Evolutionary conservation across 2,113 vertebrate species (phyloP), one percentile per base, ranked within the genome.

Genomic region (Hemiscyllium ocellatum): DNA sequence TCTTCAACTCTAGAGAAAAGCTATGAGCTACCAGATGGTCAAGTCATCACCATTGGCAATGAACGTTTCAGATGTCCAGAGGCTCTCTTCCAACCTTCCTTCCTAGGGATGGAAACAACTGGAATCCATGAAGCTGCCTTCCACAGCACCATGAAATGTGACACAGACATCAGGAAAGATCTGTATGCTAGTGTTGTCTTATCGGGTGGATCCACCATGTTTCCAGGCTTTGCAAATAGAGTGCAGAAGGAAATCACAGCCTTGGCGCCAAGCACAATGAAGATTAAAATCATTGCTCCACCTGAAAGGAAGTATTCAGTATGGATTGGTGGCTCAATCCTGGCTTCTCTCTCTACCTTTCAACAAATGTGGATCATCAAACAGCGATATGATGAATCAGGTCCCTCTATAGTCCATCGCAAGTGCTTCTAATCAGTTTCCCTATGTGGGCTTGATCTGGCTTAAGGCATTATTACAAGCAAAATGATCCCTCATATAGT

Each of bases 331-430:
- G 99, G 99, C 94, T 99, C 99, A 96, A 99, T 99, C 97, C 98
- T 99, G 97, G 99, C 99, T 76, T 99, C 99, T 15, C 97, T 99
- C 95, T 99, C 99, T 76, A 99, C 99, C 95, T 99, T 99, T 97
- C 98, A 99, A 98, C 99, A 99, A 98, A 99, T 99, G 99, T 99
- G 99, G 99, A 99, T 99, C 98, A 99, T 20, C 19, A 93, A 93
- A 19, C 89, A 93, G 89, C 33, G n/a, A 19, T 93, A 93, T 66
- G 89, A 93, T 66, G 89, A 93, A 6, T 93, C 89, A 0, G 89
- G 89, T 0, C 89, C 89, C 4, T 93, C 89, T 6, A 93, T 93
- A 2, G 89, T 93, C 5, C 89, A 93, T 37, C 89, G 89, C 89
- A 93, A 93, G 20, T 93, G 89, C 33, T 93, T 93, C 89, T 93